Percentiles rank a stretch among this genome's conserved stretches.
These are phyloP conservation scores for Corydoras sp. DNA, from an alignment of 2,113 vertebrate genomes.

Conservation along the genomic window DNA sequence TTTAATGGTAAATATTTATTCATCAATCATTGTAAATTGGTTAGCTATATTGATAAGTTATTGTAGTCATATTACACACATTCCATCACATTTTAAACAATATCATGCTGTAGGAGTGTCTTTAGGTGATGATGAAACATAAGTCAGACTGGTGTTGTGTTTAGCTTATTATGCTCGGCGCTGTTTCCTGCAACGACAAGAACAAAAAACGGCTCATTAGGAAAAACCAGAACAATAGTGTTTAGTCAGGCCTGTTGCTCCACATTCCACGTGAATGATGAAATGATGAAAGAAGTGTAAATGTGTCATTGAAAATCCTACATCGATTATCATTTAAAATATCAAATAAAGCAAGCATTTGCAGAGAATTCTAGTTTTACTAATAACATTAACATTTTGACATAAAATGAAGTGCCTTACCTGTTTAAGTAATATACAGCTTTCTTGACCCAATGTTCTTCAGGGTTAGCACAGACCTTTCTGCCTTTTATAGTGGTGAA, in stretches of 20 bases:
- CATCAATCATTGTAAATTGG: too few relatives aligned
- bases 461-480: constrained; percentile 47
- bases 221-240: background rate
- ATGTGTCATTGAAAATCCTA: too few relatives aligned
- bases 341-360: background rate
- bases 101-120: background rate
- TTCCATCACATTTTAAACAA: too few relatives aligned
- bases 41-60: too few relatives aligned
- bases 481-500: constrained; percentile 39
- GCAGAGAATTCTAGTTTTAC: too few relatives aligned
- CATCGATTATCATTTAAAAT: background rate
- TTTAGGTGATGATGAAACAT: background rate
- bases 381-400: background rate
- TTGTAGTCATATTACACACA: too few relatives aligned
- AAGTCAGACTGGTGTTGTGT: background rate
- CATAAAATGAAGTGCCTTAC: background rate
- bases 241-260: background rate
- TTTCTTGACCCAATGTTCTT: constrained; percentile 36
- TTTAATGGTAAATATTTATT: too few relatives aligned
- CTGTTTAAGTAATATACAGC: constrained; percentile 39
- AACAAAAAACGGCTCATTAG: background rate
- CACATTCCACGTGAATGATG: background rate
- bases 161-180: background rate
- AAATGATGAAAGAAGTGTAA: too few relatives aligned
- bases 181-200: background rate